These are phyloP conservation scores for Picathartes gymnocephalus DNA, from an alignment of 2,113 vertebrate species.

Conservation along the genomic window DNA sequence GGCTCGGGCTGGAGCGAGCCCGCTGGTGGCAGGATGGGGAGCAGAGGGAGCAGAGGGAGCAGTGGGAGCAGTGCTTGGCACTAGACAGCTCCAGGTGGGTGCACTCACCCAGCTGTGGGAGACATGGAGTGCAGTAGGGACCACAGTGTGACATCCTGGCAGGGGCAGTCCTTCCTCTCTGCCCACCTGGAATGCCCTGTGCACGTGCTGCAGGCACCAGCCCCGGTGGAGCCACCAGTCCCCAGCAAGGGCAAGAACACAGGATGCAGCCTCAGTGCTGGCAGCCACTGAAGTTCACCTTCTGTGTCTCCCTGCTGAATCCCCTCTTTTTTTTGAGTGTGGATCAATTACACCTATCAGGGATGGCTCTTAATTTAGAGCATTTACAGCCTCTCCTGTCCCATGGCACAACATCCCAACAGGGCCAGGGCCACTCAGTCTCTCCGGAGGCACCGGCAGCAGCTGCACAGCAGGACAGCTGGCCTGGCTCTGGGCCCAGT, in stretches of 20 bases:
- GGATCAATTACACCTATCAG: neutral
- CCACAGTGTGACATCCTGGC: neutral
- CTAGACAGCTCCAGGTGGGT: neutral
- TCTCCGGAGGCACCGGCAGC: neutral
- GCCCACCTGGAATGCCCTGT: neutral
- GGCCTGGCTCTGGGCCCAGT: accelerated
- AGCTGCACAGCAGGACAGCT: neutral
- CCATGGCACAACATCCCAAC: neutral
- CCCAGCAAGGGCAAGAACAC: neutral
- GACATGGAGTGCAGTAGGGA: accelerated
- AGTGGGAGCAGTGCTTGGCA: neutral
- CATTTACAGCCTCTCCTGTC: neutral
- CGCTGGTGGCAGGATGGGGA: neutral
- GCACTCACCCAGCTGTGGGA: accelerated
- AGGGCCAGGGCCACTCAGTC: neutral
- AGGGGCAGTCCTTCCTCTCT: neutral
- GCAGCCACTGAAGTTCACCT: neutral
- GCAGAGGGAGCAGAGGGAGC: neutral
- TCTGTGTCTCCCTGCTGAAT: neutral
- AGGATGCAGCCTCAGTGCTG: accelerated
- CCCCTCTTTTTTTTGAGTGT: neutral
- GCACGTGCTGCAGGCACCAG: accelerated
- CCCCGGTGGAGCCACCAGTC: accelerated
- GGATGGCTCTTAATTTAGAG: neutral
- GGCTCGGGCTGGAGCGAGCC: accelerated